Base-by-base conservation (phyloP, 2,113 vertebrate species). In the Gambusia affinis region DNA sequence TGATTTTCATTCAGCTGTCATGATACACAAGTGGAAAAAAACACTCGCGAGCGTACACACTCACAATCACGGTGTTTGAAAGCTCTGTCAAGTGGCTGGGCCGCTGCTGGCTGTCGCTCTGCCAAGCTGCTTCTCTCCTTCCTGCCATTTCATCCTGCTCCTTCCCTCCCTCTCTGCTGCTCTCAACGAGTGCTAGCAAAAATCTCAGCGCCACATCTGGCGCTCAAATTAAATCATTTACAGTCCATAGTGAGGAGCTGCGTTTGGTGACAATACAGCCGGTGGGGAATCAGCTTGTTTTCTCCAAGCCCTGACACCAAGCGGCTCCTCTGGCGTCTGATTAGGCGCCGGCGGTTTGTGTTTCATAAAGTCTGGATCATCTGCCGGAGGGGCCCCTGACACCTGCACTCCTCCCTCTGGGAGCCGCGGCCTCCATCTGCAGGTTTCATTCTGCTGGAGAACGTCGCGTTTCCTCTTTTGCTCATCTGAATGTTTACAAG, bases 201-300 rank as follows among this genome's bases (percentile, higher is more conserved):
- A 78, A 81, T 87, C 86, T 90, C 54, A 92, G 89, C 89, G 85
- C 88, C 90, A 91, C 92, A 93, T 93, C 92, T 93, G 92, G 85
- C 82, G 87, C 87, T 90, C 90, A 92, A 93, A 93, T 92, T 91
- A 92, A 92, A 93, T 92, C 90, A 92, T 93, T 92, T 91, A 92
- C 90, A 82, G 86, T 90, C 88, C 89, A 90, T 92, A 92, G 88
- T 89, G 85, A 88, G 82, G 78, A 79, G 84, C 72, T 44, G 76
- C 84, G 77, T 90, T 91, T 87, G 81, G 86, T 79, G 87, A 92
- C 90, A 92, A 92, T 92, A 85, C 87, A 89, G 84, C 89, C 86
- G 90, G 89, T 85, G 87, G 91, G 85, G 91, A 91, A 92, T 91
- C 91, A 91, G 91, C n/a, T 76, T 81, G 90, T 90, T 91, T 92